Evolutionary conservation across 1,140 invertebrate genomes (phyloP), one percentile per base, ranked within the genome.

Genomic region (Drosophila grimshawi): DNA sequence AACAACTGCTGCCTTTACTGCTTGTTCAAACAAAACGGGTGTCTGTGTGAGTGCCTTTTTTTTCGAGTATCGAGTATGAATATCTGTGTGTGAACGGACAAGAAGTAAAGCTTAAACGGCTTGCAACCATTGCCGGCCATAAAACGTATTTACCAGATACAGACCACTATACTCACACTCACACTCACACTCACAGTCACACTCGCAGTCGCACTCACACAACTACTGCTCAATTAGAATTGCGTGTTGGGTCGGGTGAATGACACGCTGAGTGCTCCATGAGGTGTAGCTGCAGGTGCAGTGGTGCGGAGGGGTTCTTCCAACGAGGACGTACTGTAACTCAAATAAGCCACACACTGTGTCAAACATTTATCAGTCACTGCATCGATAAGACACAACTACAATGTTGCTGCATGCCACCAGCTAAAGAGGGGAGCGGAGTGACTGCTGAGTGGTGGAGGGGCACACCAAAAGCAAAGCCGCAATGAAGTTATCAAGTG

Each of bases 291-390:
- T 3, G 11, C 52, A 3, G 2, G 2, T n/a, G 7, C 5, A 7
- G 48, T 11, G 52, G 29, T 5, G 27, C 49, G 6, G 3, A 30
- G 39, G 56, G 56, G 39, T 5, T 27, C n/a, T n/a, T n/a, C 29
- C 8, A 41, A 41, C 27, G 37, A 57, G 57, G 51, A 49, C 66
- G 41, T 27, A 46, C 49, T 46, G 61, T 48, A 71, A 71, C 60
- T 76, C 73, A 76, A 76, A 76, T 76, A 78, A 75, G 76, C 65
- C 71, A 62, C 80, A 78, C 76, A 78, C 78, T 76, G 80, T 78
- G 79, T 82, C 79, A 83, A 80, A 82, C 83, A 89, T 83, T 83
- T 88, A 88, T 88, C 83, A 88, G 83, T 70, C 55, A 51, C 53
- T 55, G 67, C 67, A 88, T 74, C 83, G 83, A 88, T 88, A 88